Evolutionary conservation across 2,888 invertebrate genomes (phyloP), one percentile per base, ranked within the genome.

Genomic region (Conchocele bisecta): DNA sequence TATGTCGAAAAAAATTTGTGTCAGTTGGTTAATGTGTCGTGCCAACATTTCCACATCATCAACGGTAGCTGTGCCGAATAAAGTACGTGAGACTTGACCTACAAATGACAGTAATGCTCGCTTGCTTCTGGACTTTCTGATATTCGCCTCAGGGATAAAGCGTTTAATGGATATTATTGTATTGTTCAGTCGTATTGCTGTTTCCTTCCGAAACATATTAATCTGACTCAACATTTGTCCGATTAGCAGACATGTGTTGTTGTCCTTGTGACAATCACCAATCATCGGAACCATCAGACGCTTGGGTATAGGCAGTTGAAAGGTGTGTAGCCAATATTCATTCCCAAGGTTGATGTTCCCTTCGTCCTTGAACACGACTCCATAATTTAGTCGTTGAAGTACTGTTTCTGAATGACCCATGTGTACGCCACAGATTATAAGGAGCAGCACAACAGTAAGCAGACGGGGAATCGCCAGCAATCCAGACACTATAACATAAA

Each of bases 1-100:
- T 1, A 66, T 26, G 33, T 50, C 29, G 3, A 2, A 24, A 1
- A 33, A 31, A 13, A 13, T 39, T 58, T 58, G 44, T 15, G 39
- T 37, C 6, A 67, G 17, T 3, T n/a, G 4, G 31, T 60, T 67
- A 7, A 60, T 46, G 39, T 59, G 67, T 28, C 7, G 11, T 42
- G 50, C 48, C 17, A 67, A 22, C 15, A 67, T 53, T n/a, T 67
- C 56, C 0, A 67, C 59, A 39, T 67, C 67, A n/a, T 67, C 67
- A 5, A 54, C 35, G 13, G 66, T 59, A n/a, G 61, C 58, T 9
- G 53, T 60, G n/a, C 60, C 53, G 31, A 60, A 60, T 29, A 67
- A 35, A 9, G 22, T 31, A 48, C 54, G 59, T 2, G 37, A 44
- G n/a, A 60, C 35, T 17, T 20, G 31, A 1, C 69, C 63, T 3